Base-by-base conservation (phyloP, 2,888 invertebrate genomes). In the Lepidocyrtinus sp. region DNA sequence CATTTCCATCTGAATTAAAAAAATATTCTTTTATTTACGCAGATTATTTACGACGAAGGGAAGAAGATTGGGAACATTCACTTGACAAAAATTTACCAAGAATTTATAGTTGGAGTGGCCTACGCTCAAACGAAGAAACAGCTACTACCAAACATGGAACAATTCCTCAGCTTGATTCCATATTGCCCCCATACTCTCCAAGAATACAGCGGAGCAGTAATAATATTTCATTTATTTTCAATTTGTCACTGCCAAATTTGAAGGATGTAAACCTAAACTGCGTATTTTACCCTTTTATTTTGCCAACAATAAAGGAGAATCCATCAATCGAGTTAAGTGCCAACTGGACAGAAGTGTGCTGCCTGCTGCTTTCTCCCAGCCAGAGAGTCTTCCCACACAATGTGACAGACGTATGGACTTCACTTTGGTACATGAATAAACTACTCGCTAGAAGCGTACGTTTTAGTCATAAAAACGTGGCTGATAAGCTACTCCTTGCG, bases 331-430 rank as follows among this genome's bases (percentile, higher is more conserved):
- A 79, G 26, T 26, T 81, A 7, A 72, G 59, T 2, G 67, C 75
- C 75, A 86, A 72, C 79, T 46, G 76, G 55, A 73, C 76, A 0
- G 82, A 82, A 64, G 83, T 84, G 15, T 76, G 93, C 24, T 95
- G 94, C 89, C 95, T 95, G 92, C 90, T 96, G 67, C 89, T 96
- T 71, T 94, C 95, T 1, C 95, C 95, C 0, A 93, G 95, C 75
- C 95, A 96, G 89, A 91, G 96, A 82, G 91, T 96, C 64, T 92
- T 93, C n/a, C 95, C 86, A 36, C 86, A 86, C 63, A 85, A 83
- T 73, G 83, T 86, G 12, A 82, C 85, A 1, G 86, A 86, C 25
- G 76, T 84, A 1, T 86, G 86, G 86, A 85, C 85, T 21, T 82
- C 75, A 17, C 75, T 86, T 2, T 86, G 86, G 86, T 82, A 86